Evolutionary conservation across 2,113 vertebrate genomes (phyloP), one percentile per base, ranked within the genome.

Genomic region (Tor tambroides): DNA sequence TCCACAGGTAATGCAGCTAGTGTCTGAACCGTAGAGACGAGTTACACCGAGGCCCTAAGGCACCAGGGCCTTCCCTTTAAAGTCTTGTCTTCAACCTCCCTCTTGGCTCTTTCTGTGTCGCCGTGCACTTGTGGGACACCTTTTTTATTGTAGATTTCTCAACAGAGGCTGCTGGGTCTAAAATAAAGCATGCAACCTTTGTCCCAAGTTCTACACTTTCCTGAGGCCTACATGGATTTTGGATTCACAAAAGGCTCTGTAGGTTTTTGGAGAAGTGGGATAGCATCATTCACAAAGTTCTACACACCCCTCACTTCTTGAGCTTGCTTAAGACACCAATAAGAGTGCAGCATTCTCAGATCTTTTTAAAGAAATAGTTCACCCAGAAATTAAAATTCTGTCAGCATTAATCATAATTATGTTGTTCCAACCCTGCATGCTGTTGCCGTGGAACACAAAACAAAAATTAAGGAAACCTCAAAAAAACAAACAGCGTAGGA

Each of bases 1-100:
- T 89, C 91, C 87, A 85, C 91, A 83, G 92, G 91, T 93, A 88
- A 84, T 83, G 83, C 80, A 71, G 86, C 72, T 87, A 26, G 59
- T 17, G 84, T 84, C 89, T 90, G 75, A 86, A 69, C 83, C 61
- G 67, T 85, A 86, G 90, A 91, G 83, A 89, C 19, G 46, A 85
- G 76, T 26, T 75, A 71, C 85, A 69, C 35, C 5, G 11, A 85
- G 75, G 74, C 56, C 63, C 78, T 74, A 30, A 61, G 76, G 83
- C 35, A 21, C 32, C 7, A 30, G 43, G 26, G 51, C 46, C 30
- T 61, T 71, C 65, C 85, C 75, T 86, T 83, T 54, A 87, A 87
- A 84, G 59, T 54, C 77, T 63, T 76, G 63, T 43, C 63, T 87
- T 51, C 28, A 61, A 38, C 43, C 32, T 67, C 38, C 77, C 69